Conservation (phyloP, 2,797 vertebrate genomes). For the Arctocebus calabarensis region DNA sequence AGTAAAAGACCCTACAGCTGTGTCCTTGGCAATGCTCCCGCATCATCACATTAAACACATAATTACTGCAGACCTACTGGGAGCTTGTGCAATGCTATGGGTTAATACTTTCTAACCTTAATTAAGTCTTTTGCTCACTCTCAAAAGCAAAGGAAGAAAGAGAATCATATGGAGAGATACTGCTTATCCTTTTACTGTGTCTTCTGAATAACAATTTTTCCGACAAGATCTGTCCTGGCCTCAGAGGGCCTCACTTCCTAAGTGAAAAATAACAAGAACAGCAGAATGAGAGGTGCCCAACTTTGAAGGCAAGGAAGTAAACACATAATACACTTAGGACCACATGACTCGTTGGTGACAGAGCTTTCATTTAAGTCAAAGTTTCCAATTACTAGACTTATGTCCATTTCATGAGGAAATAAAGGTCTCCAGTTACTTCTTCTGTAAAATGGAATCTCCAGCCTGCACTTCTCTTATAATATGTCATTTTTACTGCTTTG, state of each 20-base stretch:
- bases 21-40: background rate
- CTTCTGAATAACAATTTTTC: constrained; percentile 54
- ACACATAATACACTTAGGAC: background rate
- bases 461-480: constrained; percentile 50
- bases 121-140: background rate
- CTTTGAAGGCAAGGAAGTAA: constrained; percentile 46
- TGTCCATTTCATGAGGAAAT: background rate
- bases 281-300: background rate
- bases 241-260: background rate
- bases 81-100: background rate
- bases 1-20: background rate
- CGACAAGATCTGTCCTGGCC: background rate
- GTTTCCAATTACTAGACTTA: constrained; percentile 56
- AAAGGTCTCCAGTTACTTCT: constrained; percentile 47
- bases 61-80: background rate
- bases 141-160: constrained; percentile 49
- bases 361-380: constrained; percentile 36
- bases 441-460: constrained; percentile 60
- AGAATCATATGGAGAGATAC: background rate
- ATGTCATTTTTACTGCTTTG: constrained; percentile 45
- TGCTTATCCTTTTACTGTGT: background rate
- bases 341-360: constrained; percentile 10
- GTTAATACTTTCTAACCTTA: background rate
- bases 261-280: constrained; percentile 15
- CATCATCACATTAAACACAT: background rate